phyloP scores from a whole-genome alignment of 2,888 invertebrate genomes.

The Micropterix aruncella region DNA sequence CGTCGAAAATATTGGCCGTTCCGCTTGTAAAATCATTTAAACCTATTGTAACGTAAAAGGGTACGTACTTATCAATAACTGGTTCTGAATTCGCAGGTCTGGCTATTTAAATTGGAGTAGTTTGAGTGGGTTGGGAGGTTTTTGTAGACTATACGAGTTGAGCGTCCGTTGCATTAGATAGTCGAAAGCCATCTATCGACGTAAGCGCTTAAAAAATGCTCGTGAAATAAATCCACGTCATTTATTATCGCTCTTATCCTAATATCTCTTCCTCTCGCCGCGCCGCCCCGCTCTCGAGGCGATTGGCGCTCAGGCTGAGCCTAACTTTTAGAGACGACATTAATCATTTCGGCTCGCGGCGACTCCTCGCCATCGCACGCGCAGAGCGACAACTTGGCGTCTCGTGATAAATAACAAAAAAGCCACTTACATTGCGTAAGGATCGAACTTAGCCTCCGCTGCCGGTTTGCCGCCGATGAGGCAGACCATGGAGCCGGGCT shows the following conservation, averaged over 20 bases:
- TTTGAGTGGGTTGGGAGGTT: too few relatives aligned
- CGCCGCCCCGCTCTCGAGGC: background rate
- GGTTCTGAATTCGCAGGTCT: too few relatives aligned
- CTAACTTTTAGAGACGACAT: background rate
- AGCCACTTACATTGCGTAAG: slow-evolving; percentile 22
- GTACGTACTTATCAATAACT: too few relatives aligned
- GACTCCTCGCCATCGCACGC: background rate
- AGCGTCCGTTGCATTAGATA: too few relatives aligned
- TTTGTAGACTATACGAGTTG: too few relatives aligned
- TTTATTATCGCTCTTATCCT: background rate
- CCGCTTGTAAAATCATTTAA: too few relatives aligned
- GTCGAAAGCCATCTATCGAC: too few relatives aligned
- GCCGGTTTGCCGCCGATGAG: slow-evolving; percentile 44
- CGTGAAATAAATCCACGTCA: background rate
- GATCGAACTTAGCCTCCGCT: slow-evolving; percentile 33
- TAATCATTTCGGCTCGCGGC: slow-evolving; percentile 1
- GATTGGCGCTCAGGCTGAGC: too few relatives aligned
- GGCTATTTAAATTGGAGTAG: too few relatives aligned
- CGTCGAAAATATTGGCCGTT: too few relatives aligned
- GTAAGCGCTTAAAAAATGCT: too few relatives aligned
- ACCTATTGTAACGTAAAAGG: too few relatives aligned
- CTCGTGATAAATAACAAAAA: background rate
- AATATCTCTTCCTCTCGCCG: background rate
- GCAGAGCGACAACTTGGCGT: background rate
- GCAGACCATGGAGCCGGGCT: slow-evolving; percentile 46